Evolutionary conservation across 2,888 invertebrate species (phyloP), one percentile per base, ranked within the genome.

Genomic region (Xanthia icteritia): DNA sequence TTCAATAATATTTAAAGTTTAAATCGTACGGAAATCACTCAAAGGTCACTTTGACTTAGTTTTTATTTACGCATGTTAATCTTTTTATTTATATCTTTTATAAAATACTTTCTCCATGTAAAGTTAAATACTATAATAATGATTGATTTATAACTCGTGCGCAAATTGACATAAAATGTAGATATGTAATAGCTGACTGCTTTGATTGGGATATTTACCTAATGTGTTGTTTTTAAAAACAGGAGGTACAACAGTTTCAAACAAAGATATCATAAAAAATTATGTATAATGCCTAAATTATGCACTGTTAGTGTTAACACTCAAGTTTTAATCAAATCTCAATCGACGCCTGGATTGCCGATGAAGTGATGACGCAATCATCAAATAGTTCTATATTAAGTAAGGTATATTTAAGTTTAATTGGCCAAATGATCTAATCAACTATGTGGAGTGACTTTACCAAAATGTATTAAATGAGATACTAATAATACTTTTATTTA

Each of bases 401-500:
- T 88, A 84, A 81, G 85, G 27, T 89, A 89, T 86, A 76, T 84
- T 85, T 92, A 92, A 91, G 92, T 90, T 89, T 86, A 90, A 90
- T 92, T 89, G 92, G 93, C 93, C 93, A 93, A 94, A 93, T 92
- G 90, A 89, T 90, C 85, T 90, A 90, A 91, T 90, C 89, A 89
- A 89, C 83, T 84, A 83, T 86, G 88, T 84, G 74, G 84, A 89
- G 88, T 87, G 87, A 88, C 85, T 87, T 89, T 89, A 93, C 93
- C 93, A 91, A 93, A 92, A 93, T 92, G 93, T 94, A 94, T 94
- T 94, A 90, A 89, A 88, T 89, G 86, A 89, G 81, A 88, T 56
- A 89, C 72, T 73, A 70, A 60, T 70, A 70, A 60, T 73, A 76
- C 64, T 74, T 89, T 90, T 87, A 87, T 87, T 87, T 87, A 88